phyloP scores from a whole-genome alignment of 2,888 invertebrate species.

The Ichneumoninae sp. region DNA sequence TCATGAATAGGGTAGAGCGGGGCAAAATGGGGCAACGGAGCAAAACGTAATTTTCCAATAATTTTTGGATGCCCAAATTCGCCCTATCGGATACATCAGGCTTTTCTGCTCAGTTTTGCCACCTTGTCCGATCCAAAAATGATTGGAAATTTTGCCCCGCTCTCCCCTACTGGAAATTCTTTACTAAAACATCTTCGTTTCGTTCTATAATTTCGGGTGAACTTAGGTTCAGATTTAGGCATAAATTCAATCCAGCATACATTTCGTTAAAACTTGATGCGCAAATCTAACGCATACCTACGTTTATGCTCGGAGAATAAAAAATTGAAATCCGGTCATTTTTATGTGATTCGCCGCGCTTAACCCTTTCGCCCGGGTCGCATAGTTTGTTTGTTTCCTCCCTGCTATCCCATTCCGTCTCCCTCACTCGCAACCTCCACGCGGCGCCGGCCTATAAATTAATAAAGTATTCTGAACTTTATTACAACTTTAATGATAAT shows the following conservation, averaged over 20 bases:
- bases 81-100: too few relatives aligned
- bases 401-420: slow-evolving; percentile 23
- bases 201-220: not conserved
- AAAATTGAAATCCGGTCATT: not conserved
- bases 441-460: slow-evolving; percentile 82
- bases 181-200: not conserved
- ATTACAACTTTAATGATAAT: slow-evolving; percentile 84
- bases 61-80: too few relatives aligned
- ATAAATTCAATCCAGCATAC: not conserved
- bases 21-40: too few relatives aligned
- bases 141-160: too few relatives aligned
- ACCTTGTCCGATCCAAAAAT: too few relatives aligned
- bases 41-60: too few relatives aligned
- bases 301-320: not conserved
- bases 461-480: slow-evolving; percentile 84
- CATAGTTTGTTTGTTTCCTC: slow-evolving; percentile 14
- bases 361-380: slow-evolving; percentile 19
- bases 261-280: not conserved
- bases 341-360: not conserved
- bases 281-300: not conserved
- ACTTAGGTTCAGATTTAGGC: not conserved
- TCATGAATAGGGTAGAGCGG: not conserved
- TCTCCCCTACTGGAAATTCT: too few relatives aligned
- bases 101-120: too few relatives aligned
- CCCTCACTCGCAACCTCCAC: slow-evolving; percentile 35